phyloP scores from a whole-genome alignment of 2,797 vertebrate genomes.

The Oophaga sylvatica region DNA sequence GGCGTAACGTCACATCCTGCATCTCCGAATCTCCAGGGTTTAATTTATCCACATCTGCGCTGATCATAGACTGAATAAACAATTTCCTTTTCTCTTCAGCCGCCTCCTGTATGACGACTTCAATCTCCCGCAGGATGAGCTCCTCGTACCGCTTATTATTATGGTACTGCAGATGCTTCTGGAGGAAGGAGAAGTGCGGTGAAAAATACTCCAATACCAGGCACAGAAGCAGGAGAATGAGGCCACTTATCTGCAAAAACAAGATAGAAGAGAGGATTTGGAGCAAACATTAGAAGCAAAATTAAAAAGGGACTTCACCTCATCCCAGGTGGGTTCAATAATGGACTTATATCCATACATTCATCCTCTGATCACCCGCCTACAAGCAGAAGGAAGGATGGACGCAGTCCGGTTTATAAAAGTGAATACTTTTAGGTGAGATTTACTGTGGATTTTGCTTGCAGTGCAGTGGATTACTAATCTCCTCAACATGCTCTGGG shows the following conservation, averaged over 20 bases:
- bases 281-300: background rate
- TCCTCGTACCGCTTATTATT: background rate
- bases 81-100: background rate
- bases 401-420: too few relatives aligned
- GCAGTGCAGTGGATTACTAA: too few relatives aligned
- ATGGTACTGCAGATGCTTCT: background rate
- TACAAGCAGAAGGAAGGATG: too few relatives aligned
- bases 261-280: background rate
- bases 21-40: background rate
- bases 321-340: too few relatives aligned
- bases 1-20: background rate
- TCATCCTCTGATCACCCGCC: too few relatives aligned
- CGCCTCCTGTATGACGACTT: background rate
- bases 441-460: too few relatives aligned
- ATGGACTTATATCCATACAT: too few relatives aligned
- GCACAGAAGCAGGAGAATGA: background rate
- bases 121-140: conserved; percentile 5
- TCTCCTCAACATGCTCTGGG: too few relatives aligned
- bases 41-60: background rate
- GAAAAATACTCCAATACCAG: background rate
- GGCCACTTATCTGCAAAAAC: background rate
- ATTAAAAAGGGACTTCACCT: too few relatives aligned
- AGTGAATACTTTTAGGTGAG: too few relatives aligned
- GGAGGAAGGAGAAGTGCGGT: background rate
- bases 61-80: background rate